Evolutionary conservation across 2,888 invertebrate genomes (phyloP), one percentile per base, ranked within the genome.

Genomic region (Dryobota labecula): DNA sequence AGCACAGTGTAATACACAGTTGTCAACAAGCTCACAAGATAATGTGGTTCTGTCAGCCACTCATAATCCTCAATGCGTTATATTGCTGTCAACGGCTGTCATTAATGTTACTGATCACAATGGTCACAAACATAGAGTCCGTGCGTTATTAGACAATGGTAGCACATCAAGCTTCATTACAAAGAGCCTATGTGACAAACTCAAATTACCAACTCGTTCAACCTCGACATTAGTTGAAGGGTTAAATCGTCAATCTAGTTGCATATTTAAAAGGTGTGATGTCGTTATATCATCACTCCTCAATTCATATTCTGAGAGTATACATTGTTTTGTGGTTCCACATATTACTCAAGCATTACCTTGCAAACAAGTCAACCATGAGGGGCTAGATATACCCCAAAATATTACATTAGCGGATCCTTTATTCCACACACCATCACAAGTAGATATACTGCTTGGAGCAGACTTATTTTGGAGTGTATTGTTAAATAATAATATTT

Each of bases 371-470:
- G 38, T 65, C 9, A 54, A 65, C 33, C 54, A 43, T 18, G 45
- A 13, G 0, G 27, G 36, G 45, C 38, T 56, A 43, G 43, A 65
- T 20, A 57, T 66, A 36, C 66, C 45, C 24, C 47, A 1, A 66
- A 66, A 56, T 36, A 66, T 61, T 41, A 51, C 41, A 68, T 51
- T 51, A 60, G 51, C 60, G 36, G 66, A 67, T 58, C 58, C 66
- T 38, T 49, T 20, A 36, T 68, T 60, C 33, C 49, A 68, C 51
- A 68, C 51, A 41, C 67, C 60, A 41, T 41, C 67, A 2, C 58
- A 58, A 60, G 51, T 68, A 51, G n/a, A n/a, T n/a, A n/a, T n/a
- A n/a, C n/a, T n/a, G 43, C 67, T 68, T 58, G 67, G 51, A 58
- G 67, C 60, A 13, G 58, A 68, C 51, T 51, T 60, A 51, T 68